Conservation (phyloP, 1,140 invertebrate species). For the Linepithema humile region DNA sequence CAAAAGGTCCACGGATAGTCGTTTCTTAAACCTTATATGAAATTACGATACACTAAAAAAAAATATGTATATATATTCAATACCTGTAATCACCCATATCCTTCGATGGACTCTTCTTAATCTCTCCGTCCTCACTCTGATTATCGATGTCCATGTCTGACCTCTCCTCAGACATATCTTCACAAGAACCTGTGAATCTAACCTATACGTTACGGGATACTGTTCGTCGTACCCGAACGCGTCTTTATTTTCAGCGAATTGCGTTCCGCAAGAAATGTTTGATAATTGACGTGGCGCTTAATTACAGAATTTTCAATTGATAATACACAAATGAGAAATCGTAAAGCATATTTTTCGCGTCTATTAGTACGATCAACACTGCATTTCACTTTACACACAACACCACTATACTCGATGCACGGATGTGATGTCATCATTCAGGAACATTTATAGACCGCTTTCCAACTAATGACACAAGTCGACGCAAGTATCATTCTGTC, state of each 20-base stretch:
- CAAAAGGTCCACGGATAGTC: not conserved
- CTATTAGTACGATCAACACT: not conserved
- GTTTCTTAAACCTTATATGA: not conserved
- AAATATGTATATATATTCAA: slow-evolving; percentile 29
- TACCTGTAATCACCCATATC: slow-evolving; percentile 88
- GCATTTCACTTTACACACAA: not conserved
- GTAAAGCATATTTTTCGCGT: not conserved
- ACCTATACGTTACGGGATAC: not conserved
- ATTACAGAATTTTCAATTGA: not conserved
- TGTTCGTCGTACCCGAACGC: not conserved
- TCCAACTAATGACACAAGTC: too few relatives aligned
- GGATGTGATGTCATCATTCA: too few relatives aligned
- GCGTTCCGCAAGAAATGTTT: not conserved
- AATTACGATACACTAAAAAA: not conserved
- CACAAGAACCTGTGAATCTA: not conserved
- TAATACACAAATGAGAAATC: not conserved
- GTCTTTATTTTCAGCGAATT: not conserved
- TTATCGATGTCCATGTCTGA: slow-evolving; percentile 85
- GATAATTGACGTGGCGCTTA: too few relatives aligned
- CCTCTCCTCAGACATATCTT: slow-evolving; percentile 66
- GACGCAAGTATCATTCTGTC: too few relatives aligned
- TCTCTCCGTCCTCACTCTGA: slow-evolving; percentile 90
- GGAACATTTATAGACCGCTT: too few relatives aligned
- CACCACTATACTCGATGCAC: too few relatives aligned
- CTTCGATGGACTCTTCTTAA: slow-evolving; percentile 87